Percentiles rank a stretch among this genome's conserved stretches.
These are phyloP conservation scores for Miltochrista miniata DNA, from an alignment of 2,888 invertebrate species.

Conservation along the genomic window DNA sequence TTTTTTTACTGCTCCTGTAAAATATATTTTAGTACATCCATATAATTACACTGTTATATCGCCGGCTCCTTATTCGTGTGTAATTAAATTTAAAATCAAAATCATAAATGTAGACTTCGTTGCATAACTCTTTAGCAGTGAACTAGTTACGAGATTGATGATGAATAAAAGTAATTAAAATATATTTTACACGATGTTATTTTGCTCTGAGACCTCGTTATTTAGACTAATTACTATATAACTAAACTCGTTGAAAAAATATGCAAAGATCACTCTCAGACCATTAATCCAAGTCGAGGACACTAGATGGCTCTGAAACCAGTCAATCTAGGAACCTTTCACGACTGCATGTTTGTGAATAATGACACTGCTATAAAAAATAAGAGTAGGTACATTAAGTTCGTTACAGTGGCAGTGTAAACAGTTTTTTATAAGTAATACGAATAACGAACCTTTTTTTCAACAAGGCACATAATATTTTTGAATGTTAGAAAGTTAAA, in stretches of 20 bases:
- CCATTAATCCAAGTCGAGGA: constrained; percentile 24
- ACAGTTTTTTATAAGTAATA: too few species aligned
- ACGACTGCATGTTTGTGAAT: constrained; percentile 16
- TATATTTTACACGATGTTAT: neutral
- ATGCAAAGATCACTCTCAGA: constrained; percentile 13
- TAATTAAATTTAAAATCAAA: neutral
- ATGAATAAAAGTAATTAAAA: neutral
- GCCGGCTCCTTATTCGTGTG: too few species aligned
- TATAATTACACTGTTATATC: too few species aligned
- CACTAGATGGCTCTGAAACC: constrained; percentile 22
- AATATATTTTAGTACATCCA: too few species aligned
- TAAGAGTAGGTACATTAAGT: constrained; percentile 1
- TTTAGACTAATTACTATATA: neutral
- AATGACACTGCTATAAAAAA: constrained; percentile 16
- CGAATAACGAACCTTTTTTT: too few species aligned
- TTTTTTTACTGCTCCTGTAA: too few species aligned
- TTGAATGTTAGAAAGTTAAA: too few species aligned
- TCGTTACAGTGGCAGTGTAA: too few species aligned
- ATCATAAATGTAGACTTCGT: neutral
- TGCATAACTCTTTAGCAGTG: neutral
- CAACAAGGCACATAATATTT: too few species aligned
- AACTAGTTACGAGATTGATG: neutral
- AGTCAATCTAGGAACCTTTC: constrained; percentile 31
- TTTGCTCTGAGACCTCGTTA: neutral
- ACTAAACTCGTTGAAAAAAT: neutral